These are phyloP conservation scores for Panzeria rudis DNA, from an alignment of 2,888 invertebrate genomes.

Conservation along the genomic window DNA sequence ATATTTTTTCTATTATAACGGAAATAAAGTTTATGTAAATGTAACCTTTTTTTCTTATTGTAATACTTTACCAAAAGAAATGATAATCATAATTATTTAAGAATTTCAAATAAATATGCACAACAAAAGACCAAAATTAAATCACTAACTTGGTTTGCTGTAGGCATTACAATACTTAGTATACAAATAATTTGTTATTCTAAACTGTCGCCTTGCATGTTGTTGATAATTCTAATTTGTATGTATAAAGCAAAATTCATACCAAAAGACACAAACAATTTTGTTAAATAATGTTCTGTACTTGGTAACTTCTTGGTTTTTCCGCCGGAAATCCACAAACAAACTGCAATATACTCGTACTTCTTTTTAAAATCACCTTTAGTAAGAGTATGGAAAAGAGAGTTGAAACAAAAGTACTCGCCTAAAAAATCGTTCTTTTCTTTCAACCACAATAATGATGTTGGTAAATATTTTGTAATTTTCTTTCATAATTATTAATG, in stretches of 20 bases:
- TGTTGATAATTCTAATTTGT: slow-evolving; percentile 43
- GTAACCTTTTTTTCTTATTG: not conserved
- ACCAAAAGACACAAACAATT: not conserved
- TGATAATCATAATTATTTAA: not conserved
- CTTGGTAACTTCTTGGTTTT: slow-evolving; percentile 40
- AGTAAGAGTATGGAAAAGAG: slow-evolving; percentile 14
- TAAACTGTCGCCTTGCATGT: slow-evolving; percentile 10
- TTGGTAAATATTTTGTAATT: slow-evolving; percentile 16
- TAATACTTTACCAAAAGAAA: slow-evolving; percentile 2
- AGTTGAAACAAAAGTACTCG: slow-evolving; percentile 32
- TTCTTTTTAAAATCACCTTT: not conserved
- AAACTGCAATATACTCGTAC: slow-evolving; percentile 7
- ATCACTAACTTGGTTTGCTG: slow-evolving; percentile 18
- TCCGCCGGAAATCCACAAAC: slow-evolving; percentile 67
- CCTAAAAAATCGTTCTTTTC: slow-evolving; percentile 46
- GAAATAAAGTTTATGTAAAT: slow-evolving; percentile 53
- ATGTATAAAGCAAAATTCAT: slow-evolving; percentile 38
- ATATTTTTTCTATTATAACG: slow-evolving; percentile 44
- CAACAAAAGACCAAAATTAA: slow-evolving; percentile 15
- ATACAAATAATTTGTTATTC: slow-evolving; percentile 10
- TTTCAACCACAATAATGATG: slow-evolving; percentile 39
- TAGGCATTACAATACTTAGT: not conserved
- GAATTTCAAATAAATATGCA: slow-evolving; percentile 23
- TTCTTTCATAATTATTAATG: slow-evolving; percentile 60
- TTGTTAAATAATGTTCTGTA: slow-evolving; percentile 3